phyloP scores from a whole-genome alignment of 1,140 invertebrate species.

The Bombyx mandarina region DNA sequence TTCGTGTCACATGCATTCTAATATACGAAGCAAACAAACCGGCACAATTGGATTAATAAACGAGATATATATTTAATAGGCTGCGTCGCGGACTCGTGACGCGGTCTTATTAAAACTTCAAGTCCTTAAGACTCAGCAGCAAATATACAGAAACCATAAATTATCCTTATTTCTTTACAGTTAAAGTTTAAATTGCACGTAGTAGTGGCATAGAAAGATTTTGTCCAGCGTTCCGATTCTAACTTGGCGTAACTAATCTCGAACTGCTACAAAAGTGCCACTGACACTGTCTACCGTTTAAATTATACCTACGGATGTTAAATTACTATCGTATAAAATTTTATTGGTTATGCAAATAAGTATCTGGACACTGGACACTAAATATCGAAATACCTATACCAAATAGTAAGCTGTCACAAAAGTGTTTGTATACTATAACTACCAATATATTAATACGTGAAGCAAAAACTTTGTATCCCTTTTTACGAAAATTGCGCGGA shows the following conservation, averaged over 20 bases:
- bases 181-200: neutral
- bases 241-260: slow-evolving; percentile 51
- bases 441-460: too few relatives aligned
- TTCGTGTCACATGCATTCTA: slow-evolving; percentile 1
- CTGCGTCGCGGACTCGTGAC: slow-evolving; percentile 21
- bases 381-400: too few relatives aligned
- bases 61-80: slow-evolving; percentile 28
- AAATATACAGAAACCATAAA: neutral
- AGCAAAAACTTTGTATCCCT: too few relatives aligned
- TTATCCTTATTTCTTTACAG: neutral
- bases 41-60: slow-evolving; percentile 36
- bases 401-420: too few relatives aligned
- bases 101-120: slow-evolving; percentile 36
- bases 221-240: slow-evolving; percentile 16
- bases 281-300: slow-evolving; percentile 24
- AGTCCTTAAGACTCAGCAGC: slow-evolving; percentile 4
- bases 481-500: too few relatives aligned
- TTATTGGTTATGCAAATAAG: too few relatives aligned
- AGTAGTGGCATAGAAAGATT: slow-evolving; percentile 4
- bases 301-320: slow-evolving; percentile 3
- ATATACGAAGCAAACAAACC: slow-evolving; percentile 9
- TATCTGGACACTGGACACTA: too few relatives aligned
- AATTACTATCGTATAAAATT: neutral
- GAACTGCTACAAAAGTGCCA: slow-evolving; percentile 27
- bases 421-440: too few relatives aligned